A percentile compares a stretch with the other conserved stretches of the same genome.
These are phyloP conservation scores for Phrynosoma blainvillii DNA, from an alignment of 2,113 vertebrate genomes.

Conservation along the genomic window DNA sequence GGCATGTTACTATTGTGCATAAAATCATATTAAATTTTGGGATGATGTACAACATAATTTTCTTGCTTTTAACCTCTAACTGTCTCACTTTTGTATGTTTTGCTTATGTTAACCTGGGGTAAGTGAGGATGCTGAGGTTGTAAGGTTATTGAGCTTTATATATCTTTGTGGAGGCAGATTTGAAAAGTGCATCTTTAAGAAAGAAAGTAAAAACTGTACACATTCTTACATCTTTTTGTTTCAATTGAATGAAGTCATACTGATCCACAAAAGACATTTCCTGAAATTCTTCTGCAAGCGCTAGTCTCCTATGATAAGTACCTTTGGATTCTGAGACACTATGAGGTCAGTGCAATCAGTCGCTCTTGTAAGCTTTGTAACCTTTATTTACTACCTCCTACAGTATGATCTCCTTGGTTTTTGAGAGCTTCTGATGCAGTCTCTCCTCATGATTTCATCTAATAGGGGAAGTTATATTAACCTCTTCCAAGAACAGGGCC, in stretches of 20 bases:
- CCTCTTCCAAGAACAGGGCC: neutral
- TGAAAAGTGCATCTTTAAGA: slow-evolving; percentile 65
- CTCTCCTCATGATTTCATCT: neutral
- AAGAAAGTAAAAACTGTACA: slow-evolving; percentile 42
- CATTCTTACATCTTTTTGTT: slow-evolving; percentile 48
- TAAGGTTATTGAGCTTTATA: slow-evolving; percentile 53
- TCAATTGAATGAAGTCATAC: slow-evolving; percentile 53
- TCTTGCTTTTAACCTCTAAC: slow-evolving; percentile 76
- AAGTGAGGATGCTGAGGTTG: slow-evolving; percentile 30
- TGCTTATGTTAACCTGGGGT: slow-evolving; percentile 69
- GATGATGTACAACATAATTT: slow-evolving; percentile 80
- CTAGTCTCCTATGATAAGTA: neutral
- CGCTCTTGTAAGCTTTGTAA: neutral
- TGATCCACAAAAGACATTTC: slow-evolving; percentile 31
- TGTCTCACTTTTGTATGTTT: slow-evolving; percentile 68
- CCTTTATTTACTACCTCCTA: neutral
- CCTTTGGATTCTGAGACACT: neutral
- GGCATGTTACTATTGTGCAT: slow-evolving; percentile 81
- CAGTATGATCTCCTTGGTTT: no score
- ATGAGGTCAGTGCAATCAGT: neutral
- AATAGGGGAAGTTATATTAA: neutral
- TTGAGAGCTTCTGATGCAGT: neutral
- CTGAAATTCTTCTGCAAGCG: slow-evolving; percentile 48
- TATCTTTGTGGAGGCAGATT: slow-evolving; percentile 60
- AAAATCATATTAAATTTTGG: slow-evolving; percentile 83